phyloP scores from a whole-genome alignment of 2,113 vertebrate species.

The Bettongia penicillata region DNA sequence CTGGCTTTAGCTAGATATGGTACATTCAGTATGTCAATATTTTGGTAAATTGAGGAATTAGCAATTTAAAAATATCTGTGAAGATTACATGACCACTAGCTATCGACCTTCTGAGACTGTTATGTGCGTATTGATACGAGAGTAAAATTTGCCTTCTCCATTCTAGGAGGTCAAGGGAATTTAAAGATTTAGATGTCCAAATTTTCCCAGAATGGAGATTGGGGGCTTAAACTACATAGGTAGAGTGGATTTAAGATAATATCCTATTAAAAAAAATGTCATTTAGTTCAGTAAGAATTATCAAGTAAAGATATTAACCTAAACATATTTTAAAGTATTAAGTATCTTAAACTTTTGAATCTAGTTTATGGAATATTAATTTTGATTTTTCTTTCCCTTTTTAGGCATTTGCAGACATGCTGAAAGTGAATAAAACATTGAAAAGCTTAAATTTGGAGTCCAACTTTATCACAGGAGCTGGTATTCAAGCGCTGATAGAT shows the following conservation, averaged over 20 bases:
- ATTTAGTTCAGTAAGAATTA: background rate
- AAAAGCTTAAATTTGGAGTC: slow-evolving; percentile 95
- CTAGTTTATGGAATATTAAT: slow-evolving; percentile 11
- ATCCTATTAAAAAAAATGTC: background rate
- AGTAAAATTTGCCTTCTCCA: background rate
- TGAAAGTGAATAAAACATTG: slow-evolving; percentile 91
- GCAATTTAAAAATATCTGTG: background rate
- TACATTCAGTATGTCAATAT: background rate
- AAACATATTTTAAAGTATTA: background rate
- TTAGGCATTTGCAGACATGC: slow-evolving; percentile 95
- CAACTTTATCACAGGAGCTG: slow-evolving; percentile 95
- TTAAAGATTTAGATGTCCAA: background rate
- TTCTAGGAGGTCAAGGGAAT: background rate
- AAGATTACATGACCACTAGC: background rate
- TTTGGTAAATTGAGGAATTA: background rate
- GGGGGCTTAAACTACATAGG: background rate
- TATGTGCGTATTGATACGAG: background rate
- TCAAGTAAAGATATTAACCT: background rate
- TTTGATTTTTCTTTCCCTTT: slow-evolving; percentile 62
- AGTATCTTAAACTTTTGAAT: background rate
- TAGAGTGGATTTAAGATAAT: background rate
- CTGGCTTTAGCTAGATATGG: background rate
- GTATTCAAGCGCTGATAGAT: slow-evolving; percentile 91
- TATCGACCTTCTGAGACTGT: background rate
- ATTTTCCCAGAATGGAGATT: background rate